Evolutionary conservation across 2,888 invertebrate species (phyloP), one percentile per base, ranked within the genome.

Genomic region (Conchocele bisecta): DNA sequence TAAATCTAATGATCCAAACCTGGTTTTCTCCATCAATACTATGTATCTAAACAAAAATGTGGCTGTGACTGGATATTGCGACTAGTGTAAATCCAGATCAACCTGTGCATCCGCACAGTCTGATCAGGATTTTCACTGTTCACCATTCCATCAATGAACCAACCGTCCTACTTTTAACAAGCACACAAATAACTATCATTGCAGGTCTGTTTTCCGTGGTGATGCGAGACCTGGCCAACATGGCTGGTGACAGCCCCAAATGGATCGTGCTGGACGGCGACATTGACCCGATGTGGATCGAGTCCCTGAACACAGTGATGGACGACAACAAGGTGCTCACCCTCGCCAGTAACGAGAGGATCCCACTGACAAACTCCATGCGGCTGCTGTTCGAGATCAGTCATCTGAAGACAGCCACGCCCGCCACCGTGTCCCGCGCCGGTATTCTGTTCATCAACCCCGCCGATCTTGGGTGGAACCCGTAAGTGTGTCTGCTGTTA

Each of bases 271-370:
- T 98, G 65, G 98, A 98, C 91, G 98, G 98, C 28, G 98, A 98
- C 88, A 98, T 98, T 83, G 98, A 98, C 93, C 98, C 98, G 0
- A 98, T 98, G 98, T 97, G 97, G 97, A 98, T 98, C 84, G 98
- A 98, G 91, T 98, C 98, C 11, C 92, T 98, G 65, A 98, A 98
- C 90, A 98, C 98, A 1, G 98, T 98, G 15, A 98, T 98, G 98
- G 98, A 98, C 91, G 98, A 98, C 91, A 98, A 98, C 91, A 98
- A 98, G 93, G 96, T 97, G 28, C 92, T 98, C 82, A 98, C 98
- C 0, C 92, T 98, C 83, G 98, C 98, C 28, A 98, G 97, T 91
- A 98, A 98, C 89, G 98, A 98, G 92, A 93, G 98, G 86, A 98
- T 98, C 84, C 97, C 98, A 9, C 92, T 98, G 68, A 97, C 97